These are phyloP conservation scores for Tupaia tana DNA, from an alignment of 2,113 vertebrate species.

Conservation along the genomic window DNA sequence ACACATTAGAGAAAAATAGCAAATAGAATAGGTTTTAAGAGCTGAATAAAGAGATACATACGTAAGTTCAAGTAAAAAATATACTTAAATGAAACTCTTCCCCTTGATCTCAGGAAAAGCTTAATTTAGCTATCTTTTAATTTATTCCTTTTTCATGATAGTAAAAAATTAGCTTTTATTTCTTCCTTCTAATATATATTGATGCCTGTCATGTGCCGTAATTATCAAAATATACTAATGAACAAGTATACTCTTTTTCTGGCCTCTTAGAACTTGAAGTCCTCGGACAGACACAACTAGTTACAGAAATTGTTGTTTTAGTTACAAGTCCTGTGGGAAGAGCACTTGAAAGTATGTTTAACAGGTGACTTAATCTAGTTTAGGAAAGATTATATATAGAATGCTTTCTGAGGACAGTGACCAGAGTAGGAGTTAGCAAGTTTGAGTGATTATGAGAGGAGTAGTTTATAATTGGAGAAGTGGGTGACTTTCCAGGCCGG, in stretches of 20 bases:
- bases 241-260: background rate
- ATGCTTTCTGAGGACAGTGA: background rate
- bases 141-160: background rate
- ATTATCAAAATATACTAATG: background rate
- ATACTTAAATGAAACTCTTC: background rate
- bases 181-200: background rate
- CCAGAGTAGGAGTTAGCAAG: background rate
- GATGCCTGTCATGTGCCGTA: background rate
- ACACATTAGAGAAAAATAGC: background rate
- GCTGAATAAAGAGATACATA: background rate
- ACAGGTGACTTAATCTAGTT: background rate
- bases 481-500: background rate
- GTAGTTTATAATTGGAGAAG: background rate
- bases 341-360: slow-evolving; percentile 24
- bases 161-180: background rate
- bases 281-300: background rate
- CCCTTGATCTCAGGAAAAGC: background rate
- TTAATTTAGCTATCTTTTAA: background rate
- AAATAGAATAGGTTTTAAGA: no score
- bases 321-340: background rate
- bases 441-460: background rate
- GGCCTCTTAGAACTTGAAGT: background rate
- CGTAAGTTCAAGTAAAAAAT: background rate
- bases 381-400: background rate
- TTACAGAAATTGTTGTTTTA: slow-evolving; percentile 21